Percentiles rank a stretch among this genome's conserved stretches.
These are phyloP conservation scores for Triplophysa siluroides DNA, from an alignment of 2,113 vertebrate species.

Conservation along the genomic window DNA sequence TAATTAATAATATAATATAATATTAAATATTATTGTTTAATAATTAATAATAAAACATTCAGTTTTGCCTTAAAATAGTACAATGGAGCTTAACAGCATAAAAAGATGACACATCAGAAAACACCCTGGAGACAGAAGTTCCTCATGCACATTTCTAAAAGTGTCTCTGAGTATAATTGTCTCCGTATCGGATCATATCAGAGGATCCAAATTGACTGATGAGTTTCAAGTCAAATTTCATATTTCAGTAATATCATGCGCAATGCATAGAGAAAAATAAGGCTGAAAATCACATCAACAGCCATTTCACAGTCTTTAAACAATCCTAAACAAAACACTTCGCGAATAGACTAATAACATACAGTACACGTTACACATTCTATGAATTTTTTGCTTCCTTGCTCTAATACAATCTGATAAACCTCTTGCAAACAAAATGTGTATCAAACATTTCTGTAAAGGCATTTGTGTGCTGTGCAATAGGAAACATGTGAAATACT, in stretches of 20 bases:
- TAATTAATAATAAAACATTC: neutral
- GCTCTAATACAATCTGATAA: neutral
- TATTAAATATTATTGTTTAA: too few relatives aligned
- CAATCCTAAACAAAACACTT: conserved; percentile 22
- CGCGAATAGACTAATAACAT: neutral
- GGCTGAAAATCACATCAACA: conserved; percentile 18
- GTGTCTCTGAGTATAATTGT: too few relatives aligned
- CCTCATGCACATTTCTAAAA: neutral
- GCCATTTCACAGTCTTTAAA: conserved; percentile 19
- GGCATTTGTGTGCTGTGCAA: conserved; percentile 8
- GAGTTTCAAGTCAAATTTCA: neutral
- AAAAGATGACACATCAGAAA: too few relatives aligned
- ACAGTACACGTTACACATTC: neutral
- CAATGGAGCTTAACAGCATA: too few relatives aligned
- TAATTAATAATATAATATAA: neutral
- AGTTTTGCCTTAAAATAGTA: neutral
- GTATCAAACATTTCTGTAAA: conserved; percentile 23
- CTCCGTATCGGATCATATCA: too few relatives aligned
- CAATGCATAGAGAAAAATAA: conserved; percentile 20
- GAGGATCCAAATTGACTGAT: neutral
- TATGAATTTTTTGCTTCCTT: neutral
- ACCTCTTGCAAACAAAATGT: neutral
- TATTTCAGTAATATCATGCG: conserved; percentile 11
- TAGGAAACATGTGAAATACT: conserved; percentile 19
- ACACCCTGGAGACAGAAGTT: neutral